Conservation (phyloP, 2,113 vertebrate genomes). For the Coptodon rendalli region DNA sequence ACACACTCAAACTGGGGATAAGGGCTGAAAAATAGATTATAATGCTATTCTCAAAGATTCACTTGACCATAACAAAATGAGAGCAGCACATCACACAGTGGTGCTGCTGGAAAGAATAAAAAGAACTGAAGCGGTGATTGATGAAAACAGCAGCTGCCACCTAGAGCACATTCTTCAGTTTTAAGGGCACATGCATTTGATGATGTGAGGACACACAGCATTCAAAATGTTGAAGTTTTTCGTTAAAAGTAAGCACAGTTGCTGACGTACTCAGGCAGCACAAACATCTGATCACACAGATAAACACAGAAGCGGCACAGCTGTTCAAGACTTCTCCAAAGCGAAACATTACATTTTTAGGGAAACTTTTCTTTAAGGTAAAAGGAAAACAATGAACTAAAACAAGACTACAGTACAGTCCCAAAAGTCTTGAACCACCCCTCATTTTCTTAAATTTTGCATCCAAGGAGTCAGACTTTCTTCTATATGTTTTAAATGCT, state of each 20-base stretch:
- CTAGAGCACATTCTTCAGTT: background rate
- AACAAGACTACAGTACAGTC: background rate
- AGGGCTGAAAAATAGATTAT: constrained; percentile 39
- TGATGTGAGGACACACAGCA: background rate
- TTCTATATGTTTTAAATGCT: background rate
- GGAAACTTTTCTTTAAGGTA: background rate
- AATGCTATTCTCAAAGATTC: constrained; percentile 16
- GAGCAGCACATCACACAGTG: background rate
- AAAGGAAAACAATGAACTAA: background rate
- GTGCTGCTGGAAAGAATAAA: background rate
- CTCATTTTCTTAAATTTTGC: background rate
- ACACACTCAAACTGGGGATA: constrained; percentile 12
- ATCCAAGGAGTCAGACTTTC: background rate
- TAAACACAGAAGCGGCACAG: background rate
- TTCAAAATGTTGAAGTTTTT: background rate
- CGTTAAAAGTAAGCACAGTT: background rate
- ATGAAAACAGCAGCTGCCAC: background rate
- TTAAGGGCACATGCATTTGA: background rate
- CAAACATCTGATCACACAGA: background rate
- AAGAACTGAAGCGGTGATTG: constrained; percentile 1
- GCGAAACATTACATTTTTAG: background rate
- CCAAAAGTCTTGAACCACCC: background rate
- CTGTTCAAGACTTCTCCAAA: background rate
- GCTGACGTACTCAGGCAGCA: background rate
- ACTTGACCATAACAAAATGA: constrained; percentile 37